Conservation (phyloP, 2,888 invertebrate species). For the Ectemnius lituratus region DNA sequence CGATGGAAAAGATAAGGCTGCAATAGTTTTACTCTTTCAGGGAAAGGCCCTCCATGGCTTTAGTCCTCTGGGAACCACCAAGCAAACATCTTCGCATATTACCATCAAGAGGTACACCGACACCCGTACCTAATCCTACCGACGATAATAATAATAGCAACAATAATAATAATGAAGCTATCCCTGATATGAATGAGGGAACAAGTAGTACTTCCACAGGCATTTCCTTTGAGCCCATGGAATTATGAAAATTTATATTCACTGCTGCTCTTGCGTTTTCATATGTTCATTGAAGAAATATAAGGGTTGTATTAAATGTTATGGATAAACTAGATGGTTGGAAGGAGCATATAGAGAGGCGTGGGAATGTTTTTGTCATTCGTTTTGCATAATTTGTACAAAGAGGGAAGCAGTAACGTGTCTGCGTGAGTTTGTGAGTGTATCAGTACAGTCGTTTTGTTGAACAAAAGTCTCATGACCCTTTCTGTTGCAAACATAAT, state of each 20-base stretch:
- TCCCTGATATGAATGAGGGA: constrained; percentile 69
- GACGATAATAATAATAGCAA: constrained; percentile 63
- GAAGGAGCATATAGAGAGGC: neutral
- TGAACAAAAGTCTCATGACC: neutral
- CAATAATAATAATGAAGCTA: constrained; percentile 57
- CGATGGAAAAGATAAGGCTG: constrained; percentile 48
- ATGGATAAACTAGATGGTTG: no score
- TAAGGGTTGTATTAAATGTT: neutral
- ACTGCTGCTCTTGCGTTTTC: constrained; percentile 23
- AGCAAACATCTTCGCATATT: constrained; percentile 79
- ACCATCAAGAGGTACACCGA: constrained; percentile 58
- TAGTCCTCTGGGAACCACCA: constrained; percentile 90
- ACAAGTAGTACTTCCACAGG: constrained; percentile 48
- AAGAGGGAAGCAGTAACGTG: neutral
- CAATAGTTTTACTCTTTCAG: constrained; percentile 74
- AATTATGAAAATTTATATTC: constrained; percentile 64
- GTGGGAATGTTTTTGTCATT: no score
- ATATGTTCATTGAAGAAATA: constrained; percentile 28
- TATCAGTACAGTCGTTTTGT: constrained; percentile 16
- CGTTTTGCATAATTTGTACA: no score
- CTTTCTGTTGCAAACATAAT: no score
- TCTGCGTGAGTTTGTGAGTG: constrained; percentile 13
- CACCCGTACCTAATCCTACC: constrained; percentile 50
- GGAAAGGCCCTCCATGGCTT: constrained; percentile 87
- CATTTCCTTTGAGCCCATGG: constrained; percentile 71